phyloP scores from a whole-genome alignment of 1,140 invertebrate species.

The Triops longicaudatus region DNA sequence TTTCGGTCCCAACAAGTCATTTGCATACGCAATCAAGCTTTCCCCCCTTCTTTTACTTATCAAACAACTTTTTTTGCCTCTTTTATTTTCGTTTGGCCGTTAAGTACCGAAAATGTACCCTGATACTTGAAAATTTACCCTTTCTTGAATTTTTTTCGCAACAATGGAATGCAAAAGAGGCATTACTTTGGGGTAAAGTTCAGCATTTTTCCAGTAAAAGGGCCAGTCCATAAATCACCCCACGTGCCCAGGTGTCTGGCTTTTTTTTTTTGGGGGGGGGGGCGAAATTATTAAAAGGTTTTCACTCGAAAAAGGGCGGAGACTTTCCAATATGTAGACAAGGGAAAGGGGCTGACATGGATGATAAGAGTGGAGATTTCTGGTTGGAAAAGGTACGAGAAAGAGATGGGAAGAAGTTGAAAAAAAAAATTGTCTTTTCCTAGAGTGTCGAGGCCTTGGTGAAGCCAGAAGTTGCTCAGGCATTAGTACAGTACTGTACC shows the following conservation, averaged over 20 bases:
- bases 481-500: neutral
- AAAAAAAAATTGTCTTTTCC: neutral
- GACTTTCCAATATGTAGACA: neutral
- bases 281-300: neutral
- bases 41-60: neutral
- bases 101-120: neutral
- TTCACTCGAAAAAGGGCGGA: neutral
- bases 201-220: neutral
- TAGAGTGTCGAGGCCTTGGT: neutral
- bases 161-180: neutral
- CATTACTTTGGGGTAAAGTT: neutral
- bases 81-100: neutral
- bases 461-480: neutral
- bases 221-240: constrained; percentile 4
- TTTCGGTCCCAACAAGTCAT: constrained; percentile 6
- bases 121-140: neutral
- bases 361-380: neutral
- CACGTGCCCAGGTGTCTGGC: neutral
- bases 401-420: no score
- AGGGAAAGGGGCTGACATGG: neutral
- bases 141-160: neutral
- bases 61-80: neutral
- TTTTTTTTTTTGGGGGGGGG: neutral
- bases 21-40: constrained; percentile 15
- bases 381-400: neutral